Percentiles rank a stretch among this genome's conserved stretches.
Conservation (phyloP, 2,888 invertebrate genomes). For the Drosophila anomalata region DNA sequence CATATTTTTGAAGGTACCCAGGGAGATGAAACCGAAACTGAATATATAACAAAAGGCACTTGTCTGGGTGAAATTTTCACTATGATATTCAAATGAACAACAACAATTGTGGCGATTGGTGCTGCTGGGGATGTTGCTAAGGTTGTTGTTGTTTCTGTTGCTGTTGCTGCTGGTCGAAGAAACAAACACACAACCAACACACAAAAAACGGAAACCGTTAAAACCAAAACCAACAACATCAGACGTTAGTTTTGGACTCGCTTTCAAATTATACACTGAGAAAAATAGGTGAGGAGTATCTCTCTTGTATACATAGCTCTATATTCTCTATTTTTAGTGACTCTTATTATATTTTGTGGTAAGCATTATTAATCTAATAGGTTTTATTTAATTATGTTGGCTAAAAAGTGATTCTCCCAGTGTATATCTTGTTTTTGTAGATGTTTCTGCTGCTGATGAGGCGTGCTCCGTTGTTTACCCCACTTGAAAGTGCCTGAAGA, state of each 20-base stretch:
- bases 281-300: neutral
- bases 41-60: conserved; percentile 74
- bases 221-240: conserved; percentile 56
- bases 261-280: conserved; percentile 69
- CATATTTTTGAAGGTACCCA: conserved; percentile 34
- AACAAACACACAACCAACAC: conserved; percentile 64
- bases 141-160: conserved; percentile 4
- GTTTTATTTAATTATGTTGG: neutral
- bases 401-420: neutral
- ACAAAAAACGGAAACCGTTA: conserved; percentile 80
- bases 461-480: conserved; percentile 70
- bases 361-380: neutral
- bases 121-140: conserved; percentile 25
- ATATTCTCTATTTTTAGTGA: no score
- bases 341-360: no score
- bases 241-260: conserved; percentile 60
- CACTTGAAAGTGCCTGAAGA: conserved; percentile 60
- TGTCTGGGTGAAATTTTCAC: conserved; percentile 80
- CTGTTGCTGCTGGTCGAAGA: conserved; percentile 51
- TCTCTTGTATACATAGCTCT: neutral
- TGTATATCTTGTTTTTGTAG: conserved; percentile 25
- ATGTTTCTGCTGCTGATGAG: conserved; percentile 66
- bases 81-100: conserved; percentile 74
- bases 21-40: conserved; percentile 66
- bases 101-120: conserved; percentile 10